Conservation (phyloP, 2,113 vertebrate species). For the Noturus placidus region DNA sequence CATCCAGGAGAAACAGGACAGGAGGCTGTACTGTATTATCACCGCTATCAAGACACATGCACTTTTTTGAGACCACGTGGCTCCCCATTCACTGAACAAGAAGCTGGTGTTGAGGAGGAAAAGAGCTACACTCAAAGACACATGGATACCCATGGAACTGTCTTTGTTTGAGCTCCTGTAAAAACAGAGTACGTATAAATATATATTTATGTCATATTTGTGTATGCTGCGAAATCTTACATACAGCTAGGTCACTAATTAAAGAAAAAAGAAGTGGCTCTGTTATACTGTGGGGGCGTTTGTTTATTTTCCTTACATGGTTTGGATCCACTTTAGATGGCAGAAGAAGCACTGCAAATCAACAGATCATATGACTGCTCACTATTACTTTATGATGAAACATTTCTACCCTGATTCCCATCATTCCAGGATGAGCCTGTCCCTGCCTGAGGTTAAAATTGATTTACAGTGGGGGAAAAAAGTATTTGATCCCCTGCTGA, state of each 20-base stretch:
- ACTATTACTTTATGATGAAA: neutral
- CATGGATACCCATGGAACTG: conserved; percentile 61
- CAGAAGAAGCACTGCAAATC: neutral
- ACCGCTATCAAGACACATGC: conserved; percentile 64
- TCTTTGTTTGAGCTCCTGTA: conserved; percentile 57
- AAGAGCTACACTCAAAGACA: conserved; percentile 65
- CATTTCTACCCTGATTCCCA: neutral
- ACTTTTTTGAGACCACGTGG: conserved; percentile 14
- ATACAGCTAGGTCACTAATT: neutral
- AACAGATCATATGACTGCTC: neutral
- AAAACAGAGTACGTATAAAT: conserved; percentile 13
- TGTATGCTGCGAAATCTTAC: neutral
- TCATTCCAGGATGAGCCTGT: neutral
- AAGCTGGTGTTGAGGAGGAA: conserved; percentile 69
- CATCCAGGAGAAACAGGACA: conserved; percentile 73
- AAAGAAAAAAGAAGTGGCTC: neutral
- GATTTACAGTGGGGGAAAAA: too few species aligned
- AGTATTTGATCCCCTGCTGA: too few species aligned
- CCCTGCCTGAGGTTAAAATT: neutral
- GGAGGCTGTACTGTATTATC: conserved; percentile 65
- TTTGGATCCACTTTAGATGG: neutral
- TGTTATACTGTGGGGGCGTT: neutral
- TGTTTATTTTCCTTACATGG: too few species aligned
- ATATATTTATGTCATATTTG: neutral
- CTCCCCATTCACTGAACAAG: conserved; percentile 67